Evolutionary conservation across 2,113 vertebrate species (phyloP).

Genomic region (Bothrops jararaca): DNA sequence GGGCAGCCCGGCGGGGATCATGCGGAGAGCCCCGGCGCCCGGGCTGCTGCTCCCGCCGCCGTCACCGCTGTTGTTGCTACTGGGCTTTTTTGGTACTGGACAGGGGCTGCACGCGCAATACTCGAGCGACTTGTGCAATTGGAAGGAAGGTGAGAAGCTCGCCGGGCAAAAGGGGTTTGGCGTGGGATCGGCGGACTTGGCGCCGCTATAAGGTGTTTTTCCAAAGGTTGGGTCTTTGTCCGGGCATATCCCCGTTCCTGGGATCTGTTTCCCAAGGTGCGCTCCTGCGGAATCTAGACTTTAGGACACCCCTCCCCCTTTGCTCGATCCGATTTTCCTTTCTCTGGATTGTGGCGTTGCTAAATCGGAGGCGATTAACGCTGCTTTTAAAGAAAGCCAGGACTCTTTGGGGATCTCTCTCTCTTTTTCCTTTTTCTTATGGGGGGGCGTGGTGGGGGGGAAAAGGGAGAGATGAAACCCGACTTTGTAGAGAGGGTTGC

Average conservation of each 20-base stretch:
- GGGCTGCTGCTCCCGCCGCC: slow-evolving; percentile 65
- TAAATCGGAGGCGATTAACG: background rate
- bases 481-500: background rate
- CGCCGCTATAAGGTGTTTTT: background rate
- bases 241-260: slow-evolving; percentile 16
- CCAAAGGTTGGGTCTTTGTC: slow-evolving; percentile 11
- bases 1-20: slow-evolving; percentile 50
- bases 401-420: no score
- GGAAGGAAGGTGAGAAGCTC: slow-evolving; percentile 88
- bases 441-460: background rate
- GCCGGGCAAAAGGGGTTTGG: background rate
- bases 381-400: background rate
- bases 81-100: slow-evolving; percentile 74
- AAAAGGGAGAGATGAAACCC: background rate
- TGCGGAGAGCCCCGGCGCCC: slow-evolving; percentile 54
- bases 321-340: background rate
- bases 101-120: slow-evolving; percentile 80
- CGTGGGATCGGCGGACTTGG: background rate
- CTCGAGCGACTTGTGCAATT: slow-evolving; percentile 95
- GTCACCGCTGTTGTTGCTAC: slow-evolving; percentile 67
- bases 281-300: background rate
- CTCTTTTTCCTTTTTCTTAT: background rate
- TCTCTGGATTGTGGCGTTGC: background rate
- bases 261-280: background rate
- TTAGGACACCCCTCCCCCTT: background rate